Base-by-base conservation (phyloP, 2,888 invertebrate genomes). In the Ornithoptera alexandrae region DNA sequence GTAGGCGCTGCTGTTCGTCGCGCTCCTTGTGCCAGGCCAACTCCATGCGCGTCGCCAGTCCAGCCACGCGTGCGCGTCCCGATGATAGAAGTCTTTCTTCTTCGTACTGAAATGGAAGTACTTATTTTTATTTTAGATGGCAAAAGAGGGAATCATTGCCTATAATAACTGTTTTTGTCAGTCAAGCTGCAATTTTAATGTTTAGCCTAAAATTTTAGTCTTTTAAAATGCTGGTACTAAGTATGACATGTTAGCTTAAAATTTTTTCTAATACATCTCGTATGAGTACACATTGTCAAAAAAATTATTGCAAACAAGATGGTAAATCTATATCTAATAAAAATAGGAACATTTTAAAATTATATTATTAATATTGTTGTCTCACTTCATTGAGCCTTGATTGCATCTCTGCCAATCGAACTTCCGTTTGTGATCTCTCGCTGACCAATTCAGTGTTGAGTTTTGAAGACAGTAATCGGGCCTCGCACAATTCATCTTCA, bases 1-100 rank as follows among this genome's bases (percentile, higher is more conserved):
- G 88, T 57, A 98, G 87, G n/a, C 97, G 93, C 77, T 97, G 97
- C 79, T 97, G 97, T 79, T 98, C 98, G 84, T 97, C 97, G 30
- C 98, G 93, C 86, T 98, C 98, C 83, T 97, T 98, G 81, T 97
- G 97, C 98, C 98, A 98, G 0, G 97, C 97, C 20, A 98, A 91
- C 84, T 98, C 98, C 94, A 98, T 95, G 67, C 97, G 95, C 1
- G 98, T 97, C 79, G 96, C 96, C 76, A 97, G 92, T 5, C 97
- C 98, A 0, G 97, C 96, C 73, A 97, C 96, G 81, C 97, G 96
- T 1, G 97, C 96, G 72, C 98, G 93, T 0, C 98, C 97, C 39
- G 96, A 96, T 20, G 95, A 95, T 42, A 98, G 90, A 67, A 97
- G 93, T 60, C 97, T 94, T 74, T 97, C 97, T 87, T 98, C 98